Conservation (phyloP, 30 jellyfish, hydroid and myxozoan genomes). For the Aurelia aurita complex sp. Pacific region DNA sequence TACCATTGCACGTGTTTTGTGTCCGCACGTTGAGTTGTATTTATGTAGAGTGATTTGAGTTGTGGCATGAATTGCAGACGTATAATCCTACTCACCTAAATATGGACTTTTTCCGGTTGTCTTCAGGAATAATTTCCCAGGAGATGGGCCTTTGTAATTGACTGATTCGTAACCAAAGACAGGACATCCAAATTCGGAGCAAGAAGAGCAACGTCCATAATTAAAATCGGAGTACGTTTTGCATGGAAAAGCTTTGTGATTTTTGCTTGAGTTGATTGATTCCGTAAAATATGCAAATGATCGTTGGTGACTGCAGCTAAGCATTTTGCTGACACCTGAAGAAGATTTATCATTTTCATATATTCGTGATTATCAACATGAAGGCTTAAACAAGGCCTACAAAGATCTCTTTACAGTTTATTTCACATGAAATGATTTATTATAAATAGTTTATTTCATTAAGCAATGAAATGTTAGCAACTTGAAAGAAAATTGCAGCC, state of each 20-base stretch:
- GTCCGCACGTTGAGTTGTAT: too few relatives aligned
- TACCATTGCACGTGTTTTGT: too few relatives aligned
- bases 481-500: too few relatives aligned
- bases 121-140: slow-evolving; percentile 49
- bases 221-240: slow-evolving; percentile 40
- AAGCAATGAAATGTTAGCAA: too few relatives aligned
- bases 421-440: too few relatives aligned
- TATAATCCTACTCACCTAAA: slow-evolving; percentile 38
- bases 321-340: slow-evolving; percentile 48
- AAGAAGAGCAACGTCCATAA: slow-evolving; percentile 44
- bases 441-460: too few relatives aligned
- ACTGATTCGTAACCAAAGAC: slow-evolving; percentile 64
- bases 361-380: too few relatives aligned
- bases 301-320: slow-evolving; percentile 84
- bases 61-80: too few relatives aligned
- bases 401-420: too few relatives aligned
- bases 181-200: slow-evolving; percentile 68
- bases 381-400: too few relatives aligned
- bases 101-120: slow-evolving; percentile 55
- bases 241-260: slow-evolving; percentile 56
- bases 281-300: slow-evolving; percentile 52
- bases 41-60: too few relatives aligned
- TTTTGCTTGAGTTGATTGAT: slow-evolving; percentile 35
- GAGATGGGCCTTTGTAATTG: slow-evolving; percentile 22
- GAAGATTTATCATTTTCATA: too few relatives aligned